Percentiles rank a stretch among this genome's conserved stretches.
Conservation (phyloP, 2,797 vertebrate species). For the Gastrophryne carolinensis region DNA sequence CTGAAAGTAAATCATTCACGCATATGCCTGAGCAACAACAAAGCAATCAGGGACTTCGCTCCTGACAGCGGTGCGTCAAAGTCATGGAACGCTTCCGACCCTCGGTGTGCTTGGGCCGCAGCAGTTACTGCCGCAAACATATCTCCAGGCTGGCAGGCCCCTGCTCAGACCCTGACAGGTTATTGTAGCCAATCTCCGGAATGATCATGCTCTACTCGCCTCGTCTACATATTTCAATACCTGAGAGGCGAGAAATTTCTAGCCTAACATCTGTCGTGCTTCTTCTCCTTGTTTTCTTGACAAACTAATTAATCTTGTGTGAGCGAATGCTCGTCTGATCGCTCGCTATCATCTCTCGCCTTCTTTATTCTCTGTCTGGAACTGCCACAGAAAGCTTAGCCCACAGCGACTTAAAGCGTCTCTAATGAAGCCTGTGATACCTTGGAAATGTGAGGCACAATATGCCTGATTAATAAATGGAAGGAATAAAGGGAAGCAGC, state of each 20-base stretch:
- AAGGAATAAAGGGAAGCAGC: background rate
- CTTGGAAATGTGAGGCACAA: background rate
- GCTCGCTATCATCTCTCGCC: background rate
- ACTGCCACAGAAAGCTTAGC: background rate
- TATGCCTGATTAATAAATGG: background rate
- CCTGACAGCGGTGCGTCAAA: background rate
- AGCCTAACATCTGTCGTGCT: slow-evolving; percentile 31
- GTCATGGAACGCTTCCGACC: background rate
- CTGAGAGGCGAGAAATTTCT: slow-evolving; percentile 4
- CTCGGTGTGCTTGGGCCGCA: background rate
- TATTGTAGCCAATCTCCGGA: slow-evolving; percentile 1
- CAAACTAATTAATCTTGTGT: slow-evolving; percentile 39
- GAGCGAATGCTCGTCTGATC: background rate
- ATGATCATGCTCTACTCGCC: background rate
- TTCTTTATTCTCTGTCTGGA: background rate
- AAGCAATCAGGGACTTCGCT: too few species aligned
- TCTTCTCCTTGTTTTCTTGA: slow-evolving; percentile 9
- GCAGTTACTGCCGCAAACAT: background rate
- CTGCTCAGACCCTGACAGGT: background rate
- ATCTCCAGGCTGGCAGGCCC: background rate
- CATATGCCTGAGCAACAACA: too few species aligned
- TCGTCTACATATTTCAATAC: slow-evolving; percentile 32
- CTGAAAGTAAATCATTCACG: too few species aligned
- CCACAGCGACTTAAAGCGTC: slow-evolving; percentile 6
- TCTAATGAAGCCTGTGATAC: slow-evolving; percentile 20